phyloP scores from a whole-genome alignment of 2,797 vertebrate genomes.

The Notoglanidium macrostoma region DNA sequence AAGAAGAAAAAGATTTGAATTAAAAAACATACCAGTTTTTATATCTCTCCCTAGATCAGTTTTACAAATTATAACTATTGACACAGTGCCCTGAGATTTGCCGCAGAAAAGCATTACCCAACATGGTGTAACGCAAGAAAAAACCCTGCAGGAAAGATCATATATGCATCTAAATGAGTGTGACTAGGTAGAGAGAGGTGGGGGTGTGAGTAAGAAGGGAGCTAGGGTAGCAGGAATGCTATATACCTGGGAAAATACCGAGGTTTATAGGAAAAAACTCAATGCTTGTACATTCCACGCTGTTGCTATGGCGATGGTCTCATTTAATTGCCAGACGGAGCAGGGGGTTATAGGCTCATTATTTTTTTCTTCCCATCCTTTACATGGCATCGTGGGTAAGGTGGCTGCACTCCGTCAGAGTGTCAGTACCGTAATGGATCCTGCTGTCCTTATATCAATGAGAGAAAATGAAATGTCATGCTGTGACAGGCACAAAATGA shows the following conservation, averaged over 20 bases:
- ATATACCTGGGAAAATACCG: conserved; percentile 70
- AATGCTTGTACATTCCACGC: conserved; percentile 54
- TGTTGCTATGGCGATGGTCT: conserved; percentile 72
- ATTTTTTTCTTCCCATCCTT: conserved; percentile 31
- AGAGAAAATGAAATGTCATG: conserved; percentile 8
- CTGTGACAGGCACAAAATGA: conserved; percentile 27
- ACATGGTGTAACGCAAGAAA: conserved; percentile 20
- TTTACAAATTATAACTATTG: background rate
- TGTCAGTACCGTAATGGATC: conserved; percentile 49
- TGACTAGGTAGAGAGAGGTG: conserved; percentile 11
- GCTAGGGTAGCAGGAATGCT: conserved; percentile 5
- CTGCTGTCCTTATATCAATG: background rate
- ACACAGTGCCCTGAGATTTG: background rate
- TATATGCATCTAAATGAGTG: conserved; percentile 45
- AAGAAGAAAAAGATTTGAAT: background rate
- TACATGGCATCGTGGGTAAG: conserved; percentile 54
- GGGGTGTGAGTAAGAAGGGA: conserved; percentile 29
- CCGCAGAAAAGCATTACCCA: conserved; percentile 16
- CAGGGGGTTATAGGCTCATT: conserved; percentile 34
- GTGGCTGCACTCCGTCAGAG: conserved; percentile 49
- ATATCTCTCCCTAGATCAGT: background rate
- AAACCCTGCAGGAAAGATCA: background rate
- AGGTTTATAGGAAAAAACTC: conserved; percentile 49
- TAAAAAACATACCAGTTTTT: background rate
- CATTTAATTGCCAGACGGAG: conserved; percentile 52